phyloP scores from a whole-genome alignment of 2,113 vertebrate genomes.

The Cettia cetti region DNA sequence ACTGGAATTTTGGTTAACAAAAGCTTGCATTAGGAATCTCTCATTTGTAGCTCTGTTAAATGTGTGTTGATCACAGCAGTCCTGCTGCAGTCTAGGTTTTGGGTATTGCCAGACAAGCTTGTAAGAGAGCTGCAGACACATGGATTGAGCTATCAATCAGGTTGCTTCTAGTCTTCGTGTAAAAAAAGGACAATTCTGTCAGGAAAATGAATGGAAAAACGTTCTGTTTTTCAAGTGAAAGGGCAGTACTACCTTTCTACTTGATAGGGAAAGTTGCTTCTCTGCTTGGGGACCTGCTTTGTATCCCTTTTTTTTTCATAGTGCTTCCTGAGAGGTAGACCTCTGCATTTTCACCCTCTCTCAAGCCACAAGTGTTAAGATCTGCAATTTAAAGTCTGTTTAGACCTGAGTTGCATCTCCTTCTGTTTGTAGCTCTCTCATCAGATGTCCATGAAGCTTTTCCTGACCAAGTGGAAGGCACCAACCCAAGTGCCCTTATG shows the following conservation, averaged over 20 bases:
- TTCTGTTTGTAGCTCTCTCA: neutral
- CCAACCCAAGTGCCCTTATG: neutral
- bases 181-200: neutral
- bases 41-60: neutral
- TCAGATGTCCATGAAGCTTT: neutral
- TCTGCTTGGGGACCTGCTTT: neutral
- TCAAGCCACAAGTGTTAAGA: neutral
- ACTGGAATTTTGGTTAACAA: neutral
- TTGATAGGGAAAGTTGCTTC: neutral
- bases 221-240: neutral
- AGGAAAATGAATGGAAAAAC: neutral
- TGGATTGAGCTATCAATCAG: neutral
- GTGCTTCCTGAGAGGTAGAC: neutral
- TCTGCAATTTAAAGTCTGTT: neutral
- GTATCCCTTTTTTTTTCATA: neutral
- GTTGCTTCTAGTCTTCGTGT: neutral
- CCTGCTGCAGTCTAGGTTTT: neutral
- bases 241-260: neutral
- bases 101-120: neutral
- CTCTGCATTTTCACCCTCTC: neutral
- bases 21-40: neutral
- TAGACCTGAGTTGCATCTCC: neutral
- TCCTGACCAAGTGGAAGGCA: neutral
- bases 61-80: neutral
- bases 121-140: neutral